Evolutionary conservation across 2,888 invertebrate genomes (phyloP).

Genomic region (Pristionchus entomophagus): DNA sequence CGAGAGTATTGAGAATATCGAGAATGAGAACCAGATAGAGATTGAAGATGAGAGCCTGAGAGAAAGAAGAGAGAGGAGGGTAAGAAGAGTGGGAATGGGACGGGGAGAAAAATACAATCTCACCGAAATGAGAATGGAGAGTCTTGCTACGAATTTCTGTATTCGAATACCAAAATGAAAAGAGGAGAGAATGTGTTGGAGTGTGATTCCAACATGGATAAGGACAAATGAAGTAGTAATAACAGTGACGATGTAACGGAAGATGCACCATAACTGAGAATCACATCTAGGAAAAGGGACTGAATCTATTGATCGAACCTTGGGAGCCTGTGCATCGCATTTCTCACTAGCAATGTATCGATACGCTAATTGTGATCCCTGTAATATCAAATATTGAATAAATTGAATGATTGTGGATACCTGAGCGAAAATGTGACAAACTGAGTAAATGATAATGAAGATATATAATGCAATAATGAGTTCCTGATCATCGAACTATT

Average conservation of each 20-base stretch:
- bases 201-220: slow-evolving; percentile 1
- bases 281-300: neutral
- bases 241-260: slow-evolving; percentile 9
- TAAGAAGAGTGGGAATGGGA: neutral
- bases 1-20: slow-evolving; percentile 15
- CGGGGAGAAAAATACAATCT: neutral
- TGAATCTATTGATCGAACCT: neutral
- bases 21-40: neutral
- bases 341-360: neutral
- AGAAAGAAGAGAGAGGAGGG: too few relatives aligned
- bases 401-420: neutral
- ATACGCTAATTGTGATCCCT: slow-evolving; percentile 14
- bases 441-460: neutral
- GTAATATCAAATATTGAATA: neutral
- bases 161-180: neutral
- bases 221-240: slow-evolving; percentile 23
- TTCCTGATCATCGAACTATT: slow-evolving; percentile 16
- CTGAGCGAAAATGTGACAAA: slow-evolving; percentile 25
- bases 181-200: neutral
- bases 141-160: neutral
- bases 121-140: neutral
- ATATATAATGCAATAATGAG: neutral
- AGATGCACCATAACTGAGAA: slow-evolving; percentile 26
- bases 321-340: slow-evolving; percentile 20
- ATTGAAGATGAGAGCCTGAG: slow-evolving; percentile 24